These are phyloP conservation scores for Pluvialis apricaria DNA, from an alignment of 2,113 vertebrate species.

Conservation along the genomic window DNA sequence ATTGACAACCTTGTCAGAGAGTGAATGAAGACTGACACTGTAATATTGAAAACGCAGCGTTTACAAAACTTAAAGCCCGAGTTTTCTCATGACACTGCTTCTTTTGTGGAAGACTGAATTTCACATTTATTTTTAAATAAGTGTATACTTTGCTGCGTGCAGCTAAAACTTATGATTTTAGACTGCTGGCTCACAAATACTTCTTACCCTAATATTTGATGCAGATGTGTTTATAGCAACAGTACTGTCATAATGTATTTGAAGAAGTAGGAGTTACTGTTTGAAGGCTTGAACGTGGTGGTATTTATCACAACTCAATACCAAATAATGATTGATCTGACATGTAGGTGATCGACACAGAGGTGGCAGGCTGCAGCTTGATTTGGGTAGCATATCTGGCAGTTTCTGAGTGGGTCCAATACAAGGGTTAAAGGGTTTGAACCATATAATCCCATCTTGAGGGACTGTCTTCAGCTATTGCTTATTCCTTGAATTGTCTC, in stretches of 20 bases:
- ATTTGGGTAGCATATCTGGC: background rate
- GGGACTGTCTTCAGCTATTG: background rate
- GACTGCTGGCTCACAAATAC: conserved; percentile 8
- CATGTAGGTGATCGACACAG: background rate
- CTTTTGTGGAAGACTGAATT: conserved; percentile 70
- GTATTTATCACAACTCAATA: conserved; percentile 33
- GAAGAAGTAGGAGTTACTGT: background rate
- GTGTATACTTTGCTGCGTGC: conserved; percentile 20
- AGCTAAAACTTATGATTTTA: background rate
- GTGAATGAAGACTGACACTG: conserved; percentile 79
- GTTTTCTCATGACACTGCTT: conserved; percentile 77
- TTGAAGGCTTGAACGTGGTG: background rate
- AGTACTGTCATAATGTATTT: background rate
- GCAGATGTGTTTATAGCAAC: conserved; percentile 11
- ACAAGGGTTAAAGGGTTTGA: background rate
- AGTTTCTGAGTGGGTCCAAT: background rate
- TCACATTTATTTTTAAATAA: conserved; percentile 63
- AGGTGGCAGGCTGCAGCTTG: background rate
- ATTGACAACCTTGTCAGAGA: conserved; percentile 77
- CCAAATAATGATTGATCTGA: background rate
- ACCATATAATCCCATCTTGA: background rate
- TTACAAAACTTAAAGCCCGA: conserved; percentile 63
- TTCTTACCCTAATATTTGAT: background rate
- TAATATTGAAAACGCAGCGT: conserved; percentile 76
- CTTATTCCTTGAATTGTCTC: background rate